Evolutionary conservation across 2,888 invertebrate genomes (phyloP).

Genomic region (Zelleria hepariella): DNA sequence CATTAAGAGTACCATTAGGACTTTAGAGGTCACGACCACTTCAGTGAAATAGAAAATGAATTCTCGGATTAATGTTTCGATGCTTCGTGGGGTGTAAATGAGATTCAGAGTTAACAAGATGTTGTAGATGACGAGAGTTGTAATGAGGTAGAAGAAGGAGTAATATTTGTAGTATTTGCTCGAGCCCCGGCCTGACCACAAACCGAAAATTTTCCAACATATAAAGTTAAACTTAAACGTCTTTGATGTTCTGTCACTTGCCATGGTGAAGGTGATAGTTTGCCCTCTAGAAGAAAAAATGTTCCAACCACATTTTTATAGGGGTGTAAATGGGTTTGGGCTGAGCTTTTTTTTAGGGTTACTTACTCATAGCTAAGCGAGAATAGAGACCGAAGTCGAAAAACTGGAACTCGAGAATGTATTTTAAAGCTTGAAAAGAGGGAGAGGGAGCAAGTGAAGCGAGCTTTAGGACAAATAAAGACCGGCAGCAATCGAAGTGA

Average conservation of each 20-base stretch:
- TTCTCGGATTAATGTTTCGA: constrained; percentile 44
- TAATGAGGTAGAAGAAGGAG: constrained; percentile 29
- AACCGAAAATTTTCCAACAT: constrained; percentile 36
- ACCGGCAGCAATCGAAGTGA: no score
- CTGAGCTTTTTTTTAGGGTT: no score
- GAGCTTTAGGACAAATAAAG: no score
- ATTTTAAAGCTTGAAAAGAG: no score
- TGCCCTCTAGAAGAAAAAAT: neutral
- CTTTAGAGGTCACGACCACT: constrained; percentile 36
- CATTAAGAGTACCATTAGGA: constrained; percentile 35
- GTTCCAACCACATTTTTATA: no score
- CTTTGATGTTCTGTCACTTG: constrained; percentile 9
- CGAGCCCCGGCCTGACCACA: constrained; percentile 34
- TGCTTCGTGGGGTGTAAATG: constrained; percentile 35
- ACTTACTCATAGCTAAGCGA: no score
- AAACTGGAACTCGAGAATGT: no score
- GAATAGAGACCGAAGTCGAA: no score
- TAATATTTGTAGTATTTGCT: constrained; percentile 38
- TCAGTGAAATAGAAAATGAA: constrained; percentile 44
- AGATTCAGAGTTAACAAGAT: constrained; percentile 40
- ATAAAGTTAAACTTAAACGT: constrained; percentile 31
- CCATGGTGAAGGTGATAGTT: constrained; percentile 13
- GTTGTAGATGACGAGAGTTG: constrained; percentile 32
- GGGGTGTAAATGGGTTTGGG: no score
- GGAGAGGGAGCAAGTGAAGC: no score